These are phyloP conservation scores for Drosophila nigricruria DNA, from an alignment of 2,888 invertebrate genomes.

Conservation along the genomic window DNA sequence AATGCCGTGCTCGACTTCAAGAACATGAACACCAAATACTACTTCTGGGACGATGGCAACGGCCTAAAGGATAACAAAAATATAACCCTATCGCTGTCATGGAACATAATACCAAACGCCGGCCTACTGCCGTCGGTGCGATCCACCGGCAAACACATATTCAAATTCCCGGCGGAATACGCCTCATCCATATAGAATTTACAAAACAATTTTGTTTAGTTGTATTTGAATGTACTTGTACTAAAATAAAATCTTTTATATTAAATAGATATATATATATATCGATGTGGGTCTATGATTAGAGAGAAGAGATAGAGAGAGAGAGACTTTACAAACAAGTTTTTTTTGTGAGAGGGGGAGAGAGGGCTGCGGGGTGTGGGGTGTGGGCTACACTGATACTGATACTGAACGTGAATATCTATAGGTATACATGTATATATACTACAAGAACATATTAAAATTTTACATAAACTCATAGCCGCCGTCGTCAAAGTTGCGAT, in stretches of 20 bases:
- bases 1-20: conserved; percentile 96
- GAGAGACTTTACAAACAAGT: conserved; percentile 33
- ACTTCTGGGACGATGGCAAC: conserved; percentile 99
- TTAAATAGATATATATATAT: conserved; percentile 30
- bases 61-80: conserved; percentile 97
- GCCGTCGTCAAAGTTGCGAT: conserved; percentile 83
- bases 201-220: conserved; percentile 7
- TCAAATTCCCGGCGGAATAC: conserved; percentile 96
- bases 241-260: conserved; percentile 53
- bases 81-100: conserved; percentile 96
- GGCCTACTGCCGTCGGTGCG: conserved; percentile 96
- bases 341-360: neutral
- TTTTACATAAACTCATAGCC: conserved; percentile 83
- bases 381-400: conserved; percentile 5
- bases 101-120: conserved; percentile 99
- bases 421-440: neutral
- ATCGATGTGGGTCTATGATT: conserved; percentile 1
- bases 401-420: conserved; percentile 10
- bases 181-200: conserved; percentile 87
- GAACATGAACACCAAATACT: conserved; percentile 98
- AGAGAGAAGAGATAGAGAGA: neutral
- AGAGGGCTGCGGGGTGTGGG: neutral
- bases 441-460: conserved; percentile 15
- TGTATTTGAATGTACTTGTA: conserved; percentile 41
- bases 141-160: conserved; percentile 93